Conservation (phyloP, 2,113 vertebrate genomes). For the Callipepla squamata region DNA sequence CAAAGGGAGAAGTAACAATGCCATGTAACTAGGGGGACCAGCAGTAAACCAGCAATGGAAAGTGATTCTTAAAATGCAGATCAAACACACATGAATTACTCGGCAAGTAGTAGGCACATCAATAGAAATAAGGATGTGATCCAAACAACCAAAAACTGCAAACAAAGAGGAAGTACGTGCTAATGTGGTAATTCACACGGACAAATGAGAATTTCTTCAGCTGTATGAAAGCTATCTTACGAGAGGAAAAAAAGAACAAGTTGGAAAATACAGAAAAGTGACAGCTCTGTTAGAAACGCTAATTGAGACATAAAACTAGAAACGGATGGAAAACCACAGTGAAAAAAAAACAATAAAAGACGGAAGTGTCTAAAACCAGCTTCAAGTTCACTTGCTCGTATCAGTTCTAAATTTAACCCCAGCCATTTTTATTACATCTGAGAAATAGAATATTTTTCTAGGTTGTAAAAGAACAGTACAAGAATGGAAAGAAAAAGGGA, state of each 20-base stretch:
- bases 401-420: conserved; percentile 4
- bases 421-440: neutral
- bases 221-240: neutral
- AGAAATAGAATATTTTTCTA: neutral
- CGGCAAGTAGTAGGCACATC: neutral
- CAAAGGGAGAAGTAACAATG: neutral
- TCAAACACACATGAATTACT: neutral
- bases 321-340: neutral
- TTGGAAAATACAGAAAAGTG: neutral
- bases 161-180: neutral
- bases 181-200: neutral
- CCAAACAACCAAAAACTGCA: neutral
- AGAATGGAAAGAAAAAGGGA: conserved; percentile 42
- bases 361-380: neutral
- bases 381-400: neutral
- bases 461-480: neutral
- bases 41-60: neutral
- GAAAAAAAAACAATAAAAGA: neutral
- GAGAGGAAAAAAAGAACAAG: neutral
- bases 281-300: neutral
- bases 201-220: neutral
- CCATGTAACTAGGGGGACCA: neutral
- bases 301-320: neutral
- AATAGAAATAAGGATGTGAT: neutral
- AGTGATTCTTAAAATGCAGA: neutral